Evolutionary conservation across 2,888 invertebrate genomes (phyloP).

Genomic region (Acronicta alni): DNA sequence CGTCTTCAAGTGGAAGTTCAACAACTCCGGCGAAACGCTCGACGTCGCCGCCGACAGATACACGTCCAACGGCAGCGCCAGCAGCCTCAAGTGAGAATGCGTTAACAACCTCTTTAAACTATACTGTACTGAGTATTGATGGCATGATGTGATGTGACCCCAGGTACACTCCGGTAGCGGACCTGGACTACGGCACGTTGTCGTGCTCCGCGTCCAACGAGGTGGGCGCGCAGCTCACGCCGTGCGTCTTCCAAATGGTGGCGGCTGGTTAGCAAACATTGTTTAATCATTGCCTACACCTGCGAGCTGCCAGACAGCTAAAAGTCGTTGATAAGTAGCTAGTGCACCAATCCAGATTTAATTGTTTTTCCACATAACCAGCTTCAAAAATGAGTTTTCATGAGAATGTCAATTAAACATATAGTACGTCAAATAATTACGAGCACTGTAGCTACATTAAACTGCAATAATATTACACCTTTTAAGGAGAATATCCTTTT

Average conservation of each 20-base stretch:
- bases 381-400: too few relatives aligned
- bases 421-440: too few relatives aligned
- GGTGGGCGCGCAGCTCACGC: slow-evolving; percentile 94
- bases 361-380: too few relatives aligned
- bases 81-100: slow-evolving; percentile 88
- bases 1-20: slow-evolving; percentile 97
- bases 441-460: too few relatives aligned
- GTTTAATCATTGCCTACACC: too few relatives aligned
- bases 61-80: slow-evolving; percentile 93
- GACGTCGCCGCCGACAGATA: slow-evolving; percentile 94
- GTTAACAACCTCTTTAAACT: too few relatives aligned
- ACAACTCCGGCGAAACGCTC: slow-evolving; percentile 96
- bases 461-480: too few relatives aligned
- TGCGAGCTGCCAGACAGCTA: too few relatives aligned
- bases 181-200: slow-evolving; percentile 95
- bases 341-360: too few relatives aligned
- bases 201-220: slow-evolving; percentile 96
- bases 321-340: too few relatives aligned
- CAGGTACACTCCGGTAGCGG: slow-evolving; percentile 90
- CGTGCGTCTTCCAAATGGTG: slow-evolving; percentile 96
- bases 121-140: too few relatives aligned
- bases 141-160: background rate
- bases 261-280: slow-evolving; percentile 92
- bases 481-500: background rate
- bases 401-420: too few relatives aligned